Percentiles rank a stretch among this genome's conserved stretches.
Conservation (phyloP, 1,140 invertebrate genomes). For the Theocolax elegans region DNA sequence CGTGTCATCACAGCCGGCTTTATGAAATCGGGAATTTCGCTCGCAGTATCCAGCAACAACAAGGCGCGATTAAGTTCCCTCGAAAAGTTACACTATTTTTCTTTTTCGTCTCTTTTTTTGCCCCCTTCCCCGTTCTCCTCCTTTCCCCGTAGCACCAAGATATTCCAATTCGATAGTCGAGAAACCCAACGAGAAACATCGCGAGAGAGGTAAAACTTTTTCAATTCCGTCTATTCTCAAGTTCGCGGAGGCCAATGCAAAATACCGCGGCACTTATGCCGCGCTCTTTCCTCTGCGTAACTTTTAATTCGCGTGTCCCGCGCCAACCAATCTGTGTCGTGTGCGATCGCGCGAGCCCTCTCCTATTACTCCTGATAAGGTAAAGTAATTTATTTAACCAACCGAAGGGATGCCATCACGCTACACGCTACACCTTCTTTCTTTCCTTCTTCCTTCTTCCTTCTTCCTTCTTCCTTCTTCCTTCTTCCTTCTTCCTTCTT, state of each 20-base stretch:
- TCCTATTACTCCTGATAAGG: slow-evolving; percentile 67
- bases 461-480: neutral
- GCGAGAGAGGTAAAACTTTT: slow-evolving; percentile 32
- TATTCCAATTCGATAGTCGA: slow-evolving; percentile 33
- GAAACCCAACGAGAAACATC: neutral
- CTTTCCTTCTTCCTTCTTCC: neutral
- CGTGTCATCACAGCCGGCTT: too few species aligned
- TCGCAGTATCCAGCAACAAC: too few species aligned
- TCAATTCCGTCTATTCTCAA: slow-evolving; percentile 29
- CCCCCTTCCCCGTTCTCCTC: neutral
- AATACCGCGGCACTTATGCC: slow-evolving; percentile 15
- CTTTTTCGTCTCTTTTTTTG: neutral
- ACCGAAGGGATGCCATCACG: slow-evolving; percentile 64
- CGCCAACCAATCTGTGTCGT: slow-evolving; percentile 66
- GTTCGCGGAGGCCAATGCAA: slow-evolving; percentile 16
- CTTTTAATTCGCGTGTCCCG: slow-evolving; percentile 67
- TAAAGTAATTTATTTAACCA: slow-evolving; percentile 66
- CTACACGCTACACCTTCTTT: slow-evolving; percentile 46
- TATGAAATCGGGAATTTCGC: neutral
- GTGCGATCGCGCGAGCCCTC: too few species aligned
- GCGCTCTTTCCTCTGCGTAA: slow-evolving; percentile 57
- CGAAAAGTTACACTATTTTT: too few species aligned
- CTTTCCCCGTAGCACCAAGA: neutral
- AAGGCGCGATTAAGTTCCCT: too few species aligned
- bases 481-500: too few species aligned